Conservation (phyloP, 2,797 vertebrate genomes). For the Myripristis murdjan region DNA sequence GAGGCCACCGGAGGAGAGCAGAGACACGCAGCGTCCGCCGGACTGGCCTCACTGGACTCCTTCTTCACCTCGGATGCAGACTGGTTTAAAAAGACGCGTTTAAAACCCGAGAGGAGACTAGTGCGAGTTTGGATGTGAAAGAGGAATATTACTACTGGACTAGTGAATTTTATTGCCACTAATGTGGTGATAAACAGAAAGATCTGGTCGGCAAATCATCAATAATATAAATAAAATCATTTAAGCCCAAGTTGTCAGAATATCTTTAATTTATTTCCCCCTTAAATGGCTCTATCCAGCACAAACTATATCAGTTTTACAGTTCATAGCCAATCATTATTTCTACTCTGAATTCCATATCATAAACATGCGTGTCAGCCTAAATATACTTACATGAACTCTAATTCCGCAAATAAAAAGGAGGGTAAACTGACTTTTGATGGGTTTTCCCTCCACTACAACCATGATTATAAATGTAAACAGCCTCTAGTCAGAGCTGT, state of each 20-base stretch:
- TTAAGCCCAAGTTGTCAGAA: no score
- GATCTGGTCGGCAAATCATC: no score
- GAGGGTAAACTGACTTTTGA: not conserved
- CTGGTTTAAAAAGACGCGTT: constrained; percentile 71
- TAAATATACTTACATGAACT: not conserved
- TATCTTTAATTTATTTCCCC: no score
- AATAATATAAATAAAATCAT: no score
- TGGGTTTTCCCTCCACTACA: constrained; percentile 3
- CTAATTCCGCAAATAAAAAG: constrained; percentile 1
- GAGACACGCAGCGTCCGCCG: constrained; percentile 91
- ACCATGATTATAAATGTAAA: not conserved
- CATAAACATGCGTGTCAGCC: no score
- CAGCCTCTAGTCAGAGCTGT: not conserved
- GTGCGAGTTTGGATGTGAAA: not conserved
- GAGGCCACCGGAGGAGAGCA: constrained; percentile 92
- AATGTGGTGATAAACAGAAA: no score
- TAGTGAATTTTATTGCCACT: no score
- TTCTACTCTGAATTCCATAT: no score
- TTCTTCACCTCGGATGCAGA: constrained; percentile 94
- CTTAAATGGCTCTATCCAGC: no score
- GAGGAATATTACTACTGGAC: not conserved
- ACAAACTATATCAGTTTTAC: no score
- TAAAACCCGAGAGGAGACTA: not conserved
- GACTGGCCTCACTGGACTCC: constrained; percentile 88
- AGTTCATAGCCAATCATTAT: no score